Evolutionary conservation across 2,797 vertebrate genomes (phyloP).

Genomic region (Pseudochirops corinnae): DNA sequence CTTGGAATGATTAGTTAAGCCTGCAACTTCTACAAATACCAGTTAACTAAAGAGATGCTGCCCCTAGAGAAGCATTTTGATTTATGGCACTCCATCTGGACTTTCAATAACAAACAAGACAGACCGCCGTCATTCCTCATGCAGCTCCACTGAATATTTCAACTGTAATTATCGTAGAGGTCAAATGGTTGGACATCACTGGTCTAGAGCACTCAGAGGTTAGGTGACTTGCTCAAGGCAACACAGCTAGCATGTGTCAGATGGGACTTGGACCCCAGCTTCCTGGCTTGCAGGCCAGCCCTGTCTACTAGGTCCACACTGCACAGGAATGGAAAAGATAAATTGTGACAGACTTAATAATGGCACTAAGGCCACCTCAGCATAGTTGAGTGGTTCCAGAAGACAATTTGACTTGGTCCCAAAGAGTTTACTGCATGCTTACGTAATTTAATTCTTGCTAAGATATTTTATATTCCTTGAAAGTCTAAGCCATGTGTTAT

Average conservation of each 20-base stretch:
- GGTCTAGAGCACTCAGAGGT: background rate
- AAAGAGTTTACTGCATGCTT: background rate
- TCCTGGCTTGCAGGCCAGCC: background rate
- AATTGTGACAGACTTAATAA: background rate
- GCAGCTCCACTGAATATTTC: background rate
- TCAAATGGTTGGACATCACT: background rate
- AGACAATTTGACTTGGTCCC: background rate
- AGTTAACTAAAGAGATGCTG: background rate
- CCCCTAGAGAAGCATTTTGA: background rate
- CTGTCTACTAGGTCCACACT: background rate
- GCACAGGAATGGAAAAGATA: background rate
- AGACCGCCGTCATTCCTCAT: background rate
- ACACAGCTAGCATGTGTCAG: background rate
- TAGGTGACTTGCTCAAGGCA: background rate
- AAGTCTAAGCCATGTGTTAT: background rate
- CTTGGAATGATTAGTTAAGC: constrained; percentile 21
- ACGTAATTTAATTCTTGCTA: background rate
- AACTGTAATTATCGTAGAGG: background rate
- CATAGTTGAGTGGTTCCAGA: background rate
- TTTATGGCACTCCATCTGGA: background rate
- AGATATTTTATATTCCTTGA: background rate
- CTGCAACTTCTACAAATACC: background rate
- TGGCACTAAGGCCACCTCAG: background rate
- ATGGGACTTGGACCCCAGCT: background rate
- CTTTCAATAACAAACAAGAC: background rate